These are phyloP conservation scores for Tetragonula clypearis DNA, from an alignment of 1,140 invertebrate genomes.

Conservation along the genomic window DNA sequence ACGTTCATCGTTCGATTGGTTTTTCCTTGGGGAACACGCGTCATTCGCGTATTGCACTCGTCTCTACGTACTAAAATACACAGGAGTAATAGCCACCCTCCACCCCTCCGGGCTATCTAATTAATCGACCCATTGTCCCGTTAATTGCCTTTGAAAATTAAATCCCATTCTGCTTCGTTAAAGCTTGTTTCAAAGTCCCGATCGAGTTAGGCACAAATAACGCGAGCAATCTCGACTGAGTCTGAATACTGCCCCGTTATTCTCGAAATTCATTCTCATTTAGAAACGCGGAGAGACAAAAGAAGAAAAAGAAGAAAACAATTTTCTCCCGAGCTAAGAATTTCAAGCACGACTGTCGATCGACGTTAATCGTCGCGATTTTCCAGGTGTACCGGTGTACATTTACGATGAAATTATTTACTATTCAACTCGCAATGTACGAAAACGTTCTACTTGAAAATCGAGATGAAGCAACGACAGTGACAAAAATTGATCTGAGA, in stretches of 20 bases:
- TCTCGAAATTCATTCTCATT: conserved; percentile 12
- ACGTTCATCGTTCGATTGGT: background rate
- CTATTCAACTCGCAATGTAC: no score
- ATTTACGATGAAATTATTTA: no score
- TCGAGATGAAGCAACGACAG: background rate
- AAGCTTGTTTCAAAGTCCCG: conserved; percentile 49
- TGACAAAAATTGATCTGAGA: background rate
- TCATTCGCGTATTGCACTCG: background rate
- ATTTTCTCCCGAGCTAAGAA: background rate
- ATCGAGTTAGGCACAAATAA: conserved; percentile 53
- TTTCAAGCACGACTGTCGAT: no score
- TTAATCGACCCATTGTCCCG: conserved; percentile 54
- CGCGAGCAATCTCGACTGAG: conserved; percentile 40
- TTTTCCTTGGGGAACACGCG: background rate
- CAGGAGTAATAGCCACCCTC: background rate
- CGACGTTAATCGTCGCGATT: no score
- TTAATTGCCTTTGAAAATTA: conserved; percentile 57
- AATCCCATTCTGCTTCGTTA: conserved; percentile 53
- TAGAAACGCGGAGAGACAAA: background rate
- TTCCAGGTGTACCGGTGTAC: no score
- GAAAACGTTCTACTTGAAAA: no score
- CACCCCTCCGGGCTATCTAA: conserved; percentile 33
- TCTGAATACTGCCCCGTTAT: conserved; percentile 25
- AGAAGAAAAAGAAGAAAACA: no score
- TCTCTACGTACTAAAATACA: conserved; percentile 1